Base-by-base conservation (phyloP, 2,797 vertebrate species). In the Periparus ater region DNA sequence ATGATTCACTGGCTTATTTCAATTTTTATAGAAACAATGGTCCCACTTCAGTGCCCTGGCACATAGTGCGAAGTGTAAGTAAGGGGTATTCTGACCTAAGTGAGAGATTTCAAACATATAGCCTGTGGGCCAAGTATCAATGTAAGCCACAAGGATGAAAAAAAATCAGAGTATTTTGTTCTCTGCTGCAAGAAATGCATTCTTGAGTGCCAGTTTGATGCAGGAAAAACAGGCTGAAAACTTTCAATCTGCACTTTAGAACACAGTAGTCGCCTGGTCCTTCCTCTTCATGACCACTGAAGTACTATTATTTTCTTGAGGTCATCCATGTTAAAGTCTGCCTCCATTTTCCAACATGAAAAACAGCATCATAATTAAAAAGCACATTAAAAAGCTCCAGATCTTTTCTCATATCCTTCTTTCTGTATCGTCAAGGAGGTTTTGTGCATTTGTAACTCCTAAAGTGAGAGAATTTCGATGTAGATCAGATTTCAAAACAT, bases 21-120 rank as follows among this genome's bases (percentile, higher is more conserved):
- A 91, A 90, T 76, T 96, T 93, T 90, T 80, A 89, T 48, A 83
- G 95, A 90, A 96, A 81, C 70, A 27, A 16, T 34, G 26, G 94
- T 92, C 86, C n/a, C 93, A 90, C 86, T 95, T 90, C 92, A 94
- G 72, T 94, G 95, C 92, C 51, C 66, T 96, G 96, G 96, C 95
- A 95, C 84, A 48, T 1, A 65, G 27, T 48, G 80, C 18, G 68
- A 88, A 54, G 36, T 85, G 36, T 65, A 91, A 71, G 38, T 42
- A 95, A 96, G 95, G 84, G 85, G 66, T 97, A 91, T 80, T 73
- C 54, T 96, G 96, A 97, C 96, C 90, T 47, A 74, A 77, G 21
- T 57, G 42, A 85, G 34, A 85, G 21, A 78, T 95, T 93, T 95
- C 72, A 95, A 91, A 89, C 68, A 44, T 67, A 84, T 13, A 22